A percentile compares a stretch with the other conserved stretches of the same genome.
These are phyloP conservation scores for Mola mola DNA, from an alignment of 2,113 vertebrate genomes.

Conservation along the genomic window DNA sequence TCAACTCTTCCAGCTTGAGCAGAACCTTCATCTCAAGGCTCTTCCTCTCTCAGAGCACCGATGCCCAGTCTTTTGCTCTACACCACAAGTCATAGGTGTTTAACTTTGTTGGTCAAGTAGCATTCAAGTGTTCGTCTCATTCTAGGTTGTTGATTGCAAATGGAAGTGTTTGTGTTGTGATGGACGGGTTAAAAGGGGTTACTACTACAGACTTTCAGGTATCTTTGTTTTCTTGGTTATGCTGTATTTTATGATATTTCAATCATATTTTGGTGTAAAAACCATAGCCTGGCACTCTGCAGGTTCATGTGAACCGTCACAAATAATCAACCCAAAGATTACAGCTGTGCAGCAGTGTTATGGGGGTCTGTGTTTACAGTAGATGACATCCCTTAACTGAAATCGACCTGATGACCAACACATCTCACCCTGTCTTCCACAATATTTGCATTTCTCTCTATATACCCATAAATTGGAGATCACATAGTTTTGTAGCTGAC, in stretches of 20 bases:
- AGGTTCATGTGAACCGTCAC: no score
- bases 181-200: no score
- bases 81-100: no score
- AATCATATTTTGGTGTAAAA: no score
- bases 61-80: neutral
- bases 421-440: neutral
- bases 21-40: constrained; percentile 17
- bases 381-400: neutral
- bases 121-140: neutral
- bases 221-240: no score
- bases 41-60: constrained; percentile 10
- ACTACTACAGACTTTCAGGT: no score
- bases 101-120: no score
- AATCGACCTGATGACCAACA: neutral
- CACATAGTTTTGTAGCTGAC: neutral
- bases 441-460: neutral
- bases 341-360: no score
- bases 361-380: neutral
- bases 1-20: constrained; percentile 13
- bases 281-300: no score
- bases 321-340: no score
- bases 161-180: neutral
- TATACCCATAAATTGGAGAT: neutral
- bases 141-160: neutral
- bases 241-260: no score